Conservation (phyloP, 1,140 invertebrate species). For the Nebria ingens region DNA sequence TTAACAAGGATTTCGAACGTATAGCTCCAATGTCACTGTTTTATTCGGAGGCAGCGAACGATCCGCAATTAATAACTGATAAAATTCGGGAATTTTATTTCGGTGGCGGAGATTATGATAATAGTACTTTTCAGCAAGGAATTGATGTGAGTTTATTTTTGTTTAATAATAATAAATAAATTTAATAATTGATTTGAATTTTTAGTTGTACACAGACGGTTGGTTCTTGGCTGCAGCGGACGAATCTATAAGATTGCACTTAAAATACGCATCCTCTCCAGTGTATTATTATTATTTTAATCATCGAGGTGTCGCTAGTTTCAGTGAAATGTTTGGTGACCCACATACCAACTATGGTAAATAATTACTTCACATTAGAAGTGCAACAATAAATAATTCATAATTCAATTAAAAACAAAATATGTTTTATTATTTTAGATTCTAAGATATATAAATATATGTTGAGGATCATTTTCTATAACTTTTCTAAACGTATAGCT, state of each 20-base stretch:
- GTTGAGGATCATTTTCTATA: no score
- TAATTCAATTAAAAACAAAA: no score
- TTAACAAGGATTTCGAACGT: slow-evolving; percentile 43
- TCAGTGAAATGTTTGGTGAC: slow-evolving; percentile 56
- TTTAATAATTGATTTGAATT: slow-evolving; percentile 15
- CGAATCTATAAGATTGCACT: slow-evolving; percentile 43
- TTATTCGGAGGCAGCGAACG: slow-evolving; percentile 44
- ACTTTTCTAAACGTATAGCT: no score
- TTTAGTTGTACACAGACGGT: slow-evolving; percentile 56
- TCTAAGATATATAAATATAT: no score
- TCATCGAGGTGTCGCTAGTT: slow-evolving; percentile 53
- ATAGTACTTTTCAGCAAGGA: slow-evolving; percentile 37
- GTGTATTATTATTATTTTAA: slow-evolving; percentile 56
- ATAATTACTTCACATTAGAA: no score
- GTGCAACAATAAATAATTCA: no score
- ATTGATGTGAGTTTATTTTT: slow-evolving; percentile 39
- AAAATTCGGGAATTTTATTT: slow-evolving; percentile 51
- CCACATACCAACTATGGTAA: slow-evolving; percentile 45
- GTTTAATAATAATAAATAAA: slow-evolving; percentile 6
- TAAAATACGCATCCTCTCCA: slow-evolving; percentile 35
- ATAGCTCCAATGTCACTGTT: slow-evolving; percentile 48
- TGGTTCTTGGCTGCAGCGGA: slow-evolving; percentile 52
- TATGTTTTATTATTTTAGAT: no score
- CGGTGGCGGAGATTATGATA: slow-evolving; percentile 34
- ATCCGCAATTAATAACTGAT: slow-evolving; percentile 38